Conservation (phyloP, 2,797 vertebrate species). For the Sebastes hubbsi region DNA sequence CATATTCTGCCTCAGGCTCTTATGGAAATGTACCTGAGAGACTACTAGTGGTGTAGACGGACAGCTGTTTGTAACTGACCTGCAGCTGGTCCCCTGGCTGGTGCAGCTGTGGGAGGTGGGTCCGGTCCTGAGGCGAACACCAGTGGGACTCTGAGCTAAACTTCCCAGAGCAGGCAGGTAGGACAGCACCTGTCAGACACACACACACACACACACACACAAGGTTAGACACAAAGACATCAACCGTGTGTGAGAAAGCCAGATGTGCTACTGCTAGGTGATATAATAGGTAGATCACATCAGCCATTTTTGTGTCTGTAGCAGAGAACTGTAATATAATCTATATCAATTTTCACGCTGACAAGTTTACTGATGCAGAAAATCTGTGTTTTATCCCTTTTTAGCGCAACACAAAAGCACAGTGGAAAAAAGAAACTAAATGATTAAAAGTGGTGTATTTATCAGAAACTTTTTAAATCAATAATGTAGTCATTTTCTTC, state of each 20-base stretch:
- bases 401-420: not conserved
- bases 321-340: constrained; percentile 9
- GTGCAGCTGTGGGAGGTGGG: constrained; percentile 81
- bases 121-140: constrained; percentile 69
- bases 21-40: constrained; percentile 63
- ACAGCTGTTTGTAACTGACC: constrained; percentile 84
- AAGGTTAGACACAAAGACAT: constrained; percentile 40
- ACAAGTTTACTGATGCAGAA: constrained; percentile 22
- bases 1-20: constrained; percentile 31
- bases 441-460: not conserved
- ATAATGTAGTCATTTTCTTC: not conserved
- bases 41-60: constrained; percentile 53
- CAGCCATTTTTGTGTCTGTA: constrained; percentile 3
- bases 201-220: constrained; percentile 37
- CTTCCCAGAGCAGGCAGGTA: constrained; percentile 87
- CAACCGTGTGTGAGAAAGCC: constrained; percentile 30
- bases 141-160: constrained; percentile 67
- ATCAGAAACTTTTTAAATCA: not conserved
- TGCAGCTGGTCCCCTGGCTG: constrained; percentile 80
- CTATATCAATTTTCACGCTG: constrained; percentile 7
- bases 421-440: not conserved
- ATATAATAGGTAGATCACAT: constrained; percentile 15
- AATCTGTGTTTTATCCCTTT: constrained; percentile 13
- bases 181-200: constrained; percentile 84
- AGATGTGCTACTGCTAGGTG: constrained; percentile 56